Evolutionary conservation across 2,888 invertebrate genomes (phyloP), one percentile per base, ranked within the genome.

Genomic region (Carterocephalus palaemon): DNA sequence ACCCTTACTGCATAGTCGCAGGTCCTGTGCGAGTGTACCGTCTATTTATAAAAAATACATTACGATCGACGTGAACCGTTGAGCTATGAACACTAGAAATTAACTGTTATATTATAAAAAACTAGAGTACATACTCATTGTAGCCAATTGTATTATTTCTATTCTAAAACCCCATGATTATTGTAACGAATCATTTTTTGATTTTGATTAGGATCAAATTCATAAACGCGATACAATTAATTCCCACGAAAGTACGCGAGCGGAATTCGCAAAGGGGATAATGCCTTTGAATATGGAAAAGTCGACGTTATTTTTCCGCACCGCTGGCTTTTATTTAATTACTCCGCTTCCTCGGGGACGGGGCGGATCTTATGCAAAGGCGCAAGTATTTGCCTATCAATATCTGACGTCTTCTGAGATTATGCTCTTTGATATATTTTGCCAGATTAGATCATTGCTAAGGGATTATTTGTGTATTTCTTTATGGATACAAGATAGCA

Each of bases 241-340:
- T 19, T 22, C 17, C 19, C 33, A 20, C 16, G 17, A 40, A 9
- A 20, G 31, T 22, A 29, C 12, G 19, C 20, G 31, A 17, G 22
- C 9, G 29, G 31, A 10, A 40, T 31, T 40, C 33, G 20, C 22
- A 20, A 29, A 31, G 40, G 38, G 32, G 40, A 40, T 40, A 40
- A 46, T 10, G 29, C 33, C 29, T 46, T 47, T 42, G 37, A 46
- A 49, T 47, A 49, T 52, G 38, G 26, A 42, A 47, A 29, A 40
- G 43, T 45, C 38, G 47, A 28, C 34, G 46, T 16, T 40, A 40
- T 40, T 40, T 40, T 40, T 40, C 31, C 40, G 31, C 31, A 9
- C 23, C 22, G 10, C 16, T 5, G 31, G 23, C 8, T 32, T 32
- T 40, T 40, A 40, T 40, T 40, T 40, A 40, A 40, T 40, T 40